Percentiles rank a stretch among this genome's conserved stretches.
These are phyloP conservation scores for Sialia sialis DNA, from an alignment of 2,113 vertebrate genomes.

Conservation along the genomic window DNA sequence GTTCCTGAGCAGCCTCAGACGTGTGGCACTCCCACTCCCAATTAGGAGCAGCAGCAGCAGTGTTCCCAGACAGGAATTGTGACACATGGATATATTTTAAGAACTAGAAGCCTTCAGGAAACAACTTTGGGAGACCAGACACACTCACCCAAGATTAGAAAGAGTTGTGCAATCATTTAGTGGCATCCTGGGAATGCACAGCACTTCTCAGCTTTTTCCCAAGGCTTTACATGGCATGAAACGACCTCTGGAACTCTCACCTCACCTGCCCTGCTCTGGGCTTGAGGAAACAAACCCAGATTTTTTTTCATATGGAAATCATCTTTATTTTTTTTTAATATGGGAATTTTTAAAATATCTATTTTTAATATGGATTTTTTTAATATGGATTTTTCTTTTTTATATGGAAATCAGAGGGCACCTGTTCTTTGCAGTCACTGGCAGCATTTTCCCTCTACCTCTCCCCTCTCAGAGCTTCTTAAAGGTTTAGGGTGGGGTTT, in stretches of 20 bases:
- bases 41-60: neutral
- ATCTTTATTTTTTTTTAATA: too few species aligned
- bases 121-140: neutral
- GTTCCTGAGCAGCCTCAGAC: constrained; percentile 10
- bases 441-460: neutral
- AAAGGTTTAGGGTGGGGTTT: neutral
- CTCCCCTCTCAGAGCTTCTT: neutral
- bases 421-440: neutral
- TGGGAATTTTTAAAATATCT: too few species aligned
- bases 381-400: too few species aligned
- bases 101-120: neutral
- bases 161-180: neutral
- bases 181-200: neutral
- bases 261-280: neutral
- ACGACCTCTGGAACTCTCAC: neutral
- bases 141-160: neutral
- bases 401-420: neutral
- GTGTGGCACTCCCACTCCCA: constrained; percentile 2
- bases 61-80: neutral
- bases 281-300: neutral
- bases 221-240: neutral
- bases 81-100: neutral
- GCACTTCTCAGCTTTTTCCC: neutral
- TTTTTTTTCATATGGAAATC: neutral
- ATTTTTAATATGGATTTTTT: too few species aligned